A percentile compares a stretch with the other conserved stretches of the same genome.
Conservation (phyloP, 2,113 vertebrate species). For the Prunella fulvescens region DNA sequence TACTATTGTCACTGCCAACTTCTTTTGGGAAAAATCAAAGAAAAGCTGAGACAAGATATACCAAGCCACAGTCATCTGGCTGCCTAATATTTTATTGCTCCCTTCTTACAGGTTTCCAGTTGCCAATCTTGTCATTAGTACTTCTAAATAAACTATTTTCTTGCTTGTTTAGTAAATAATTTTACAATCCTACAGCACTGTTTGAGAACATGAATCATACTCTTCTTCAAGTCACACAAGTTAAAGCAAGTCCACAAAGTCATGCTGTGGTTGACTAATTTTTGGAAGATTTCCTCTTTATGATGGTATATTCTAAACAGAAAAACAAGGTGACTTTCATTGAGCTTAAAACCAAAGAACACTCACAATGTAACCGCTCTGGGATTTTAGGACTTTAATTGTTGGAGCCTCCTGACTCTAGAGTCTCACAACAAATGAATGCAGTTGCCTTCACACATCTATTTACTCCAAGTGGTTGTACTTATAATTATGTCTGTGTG, state of each 20-base stretch:
- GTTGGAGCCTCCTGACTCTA: neutral
- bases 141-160: neutral
- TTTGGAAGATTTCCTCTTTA: slow-evolving; percentile 26
- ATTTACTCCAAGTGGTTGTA: neutral
- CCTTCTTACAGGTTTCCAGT: neutral
- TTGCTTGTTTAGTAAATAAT: neutral
- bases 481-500: neutral
- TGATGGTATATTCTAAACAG: neutral
- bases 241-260: slow-evolving; percentile 30
- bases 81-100: slow-evolving; percentile 17
- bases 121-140: neutral
- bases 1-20: slow-evolving; percentile 57
- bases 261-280: neutral
- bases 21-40: slow-evolving; percentile 66
- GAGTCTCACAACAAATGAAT: slow-evolving; percentile 19
- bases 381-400: neutral
- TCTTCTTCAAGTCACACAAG: neutral
- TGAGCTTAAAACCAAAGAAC: neutral
- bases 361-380: neutral
- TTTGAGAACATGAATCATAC: neutral
- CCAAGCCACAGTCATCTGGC: slow-evolving; percentile 42
- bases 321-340: slow-evolving; percentile 34
- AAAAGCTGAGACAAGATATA: slow-evolving; percentile 63
- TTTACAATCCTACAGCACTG: neutral
- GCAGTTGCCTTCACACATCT: neutral